Evolutionary conservation across 2,888 invertebrate genomes (phyloP).

Genomic region (Rhopalosiphum nymphaeae): DNA sequence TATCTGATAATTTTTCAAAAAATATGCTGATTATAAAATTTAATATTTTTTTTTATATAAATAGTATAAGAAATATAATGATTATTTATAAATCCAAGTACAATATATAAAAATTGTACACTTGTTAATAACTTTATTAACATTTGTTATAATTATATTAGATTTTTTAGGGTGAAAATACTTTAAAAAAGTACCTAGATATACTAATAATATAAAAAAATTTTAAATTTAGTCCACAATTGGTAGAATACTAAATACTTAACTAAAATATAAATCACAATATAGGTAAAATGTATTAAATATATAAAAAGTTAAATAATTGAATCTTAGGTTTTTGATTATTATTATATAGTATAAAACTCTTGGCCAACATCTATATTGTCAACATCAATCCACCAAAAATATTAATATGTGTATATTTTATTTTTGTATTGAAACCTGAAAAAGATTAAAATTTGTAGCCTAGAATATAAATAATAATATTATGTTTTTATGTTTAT

Average conservation of each 20-base stretch:
- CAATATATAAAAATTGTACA: not conserved
- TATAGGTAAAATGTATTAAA: not conserved
- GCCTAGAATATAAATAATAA: not conserved
- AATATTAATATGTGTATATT: not conserved
- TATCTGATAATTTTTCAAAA: not conserved
- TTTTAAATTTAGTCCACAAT: not conserved
- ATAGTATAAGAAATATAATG: not conserved
- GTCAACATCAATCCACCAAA: not conserved
- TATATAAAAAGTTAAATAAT: not conserved
- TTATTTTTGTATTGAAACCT: not conserved
- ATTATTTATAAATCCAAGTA: too few relatives aligned
- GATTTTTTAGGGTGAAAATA: not conserved
- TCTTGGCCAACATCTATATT: too few relatives aligned
- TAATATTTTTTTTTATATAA: not conserved
- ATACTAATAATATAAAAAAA: not conserved
- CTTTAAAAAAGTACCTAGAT: not conserved
- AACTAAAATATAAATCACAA: not conserved
- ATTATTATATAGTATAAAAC: too few relatives aligned
- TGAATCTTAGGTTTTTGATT: not conserved
- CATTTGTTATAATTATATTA: not conserved
- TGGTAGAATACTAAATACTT: not conserved
- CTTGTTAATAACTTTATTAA: not conserved
- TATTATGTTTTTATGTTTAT: not conserved
- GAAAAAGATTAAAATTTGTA: not conserved
- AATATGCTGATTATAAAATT: not conserved